Evolutionary conservation across 2,113 vertebrate species (phyloP).

Genomic region (Procavia capensis): DNA sequence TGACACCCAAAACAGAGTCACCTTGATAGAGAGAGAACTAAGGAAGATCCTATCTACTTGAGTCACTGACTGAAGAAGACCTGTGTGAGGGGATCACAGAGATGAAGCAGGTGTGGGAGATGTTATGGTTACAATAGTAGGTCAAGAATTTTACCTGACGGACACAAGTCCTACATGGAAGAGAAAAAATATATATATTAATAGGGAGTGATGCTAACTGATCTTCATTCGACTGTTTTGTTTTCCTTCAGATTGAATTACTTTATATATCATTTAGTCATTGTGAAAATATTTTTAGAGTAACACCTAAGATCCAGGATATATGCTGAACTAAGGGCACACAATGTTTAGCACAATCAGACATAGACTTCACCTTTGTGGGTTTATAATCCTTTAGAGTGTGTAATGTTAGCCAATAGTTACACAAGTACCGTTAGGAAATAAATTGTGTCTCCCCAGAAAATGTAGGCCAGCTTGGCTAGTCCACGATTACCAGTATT

Average conservation of each 20-base stretch:
- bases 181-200: background rate
- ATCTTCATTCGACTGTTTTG: background rate
- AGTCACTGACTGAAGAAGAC: background rate
- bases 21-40: background rate
- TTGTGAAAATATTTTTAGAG: background rate
- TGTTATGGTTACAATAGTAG: background rate
- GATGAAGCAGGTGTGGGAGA: background rate
- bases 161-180: background rate
- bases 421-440: background rate
- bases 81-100: background rate
- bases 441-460: too few species aligned
- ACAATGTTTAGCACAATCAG: background rate
- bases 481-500: too few species aligned
- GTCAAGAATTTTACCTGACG: too few species aligned
- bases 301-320: background rate
- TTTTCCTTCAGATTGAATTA: background rate
- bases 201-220: background rate
- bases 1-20: background rate
- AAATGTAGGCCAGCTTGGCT: too few species aligned
- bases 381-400: background rate
- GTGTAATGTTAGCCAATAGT: background rate
- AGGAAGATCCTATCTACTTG: background rate
- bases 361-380: background rate
- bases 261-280: background rate
- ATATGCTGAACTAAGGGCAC: background rate